Conservation (phyloP, 64 coral and sea anemone species). For the Dendrophyllia cribrosa region DNA sequence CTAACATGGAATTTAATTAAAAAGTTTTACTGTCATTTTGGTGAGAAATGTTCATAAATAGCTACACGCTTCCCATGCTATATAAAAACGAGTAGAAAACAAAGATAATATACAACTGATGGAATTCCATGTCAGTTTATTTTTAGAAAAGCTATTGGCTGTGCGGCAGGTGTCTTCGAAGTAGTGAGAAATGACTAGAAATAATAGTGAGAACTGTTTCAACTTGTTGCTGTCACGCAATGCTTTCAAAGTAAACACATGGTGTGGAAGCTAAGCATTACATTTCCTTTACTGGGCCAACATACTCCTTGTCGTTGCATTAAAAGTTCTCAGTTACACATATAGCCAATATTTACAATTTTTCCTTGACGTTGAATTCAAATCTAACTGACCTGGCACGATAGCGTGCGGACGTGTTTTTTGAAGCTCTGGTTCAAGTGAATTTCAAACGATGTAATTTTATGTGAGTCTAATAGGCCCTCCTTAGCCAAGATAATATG, state of each 20-base stretch:
- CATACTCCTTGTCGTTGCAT: not conserved
- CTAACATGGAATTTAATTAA: no score
- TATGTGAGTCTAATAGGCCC: no score
- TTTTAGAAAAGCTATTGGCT: not conserved
- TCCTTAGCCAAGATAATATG: no score
- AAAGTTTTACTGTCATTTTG: not conserved
- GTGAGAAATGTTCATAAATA: not conserved
- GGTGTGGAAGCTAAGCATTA: not conserved
- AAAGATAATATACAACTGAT: not conserved
- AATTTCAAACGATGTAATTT: no score
- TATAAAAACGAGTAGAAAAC: not conserved
- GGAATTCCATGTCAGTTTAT: not conserved
- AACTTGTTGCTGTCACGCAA: not conserved
- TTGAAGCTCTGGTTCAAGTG: no score
- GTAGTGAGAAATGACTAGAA: not conserved
- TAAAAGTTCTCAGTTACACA: no score
- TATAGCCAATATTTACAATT: not conserved
- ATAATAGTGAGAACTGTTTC: not conserved
- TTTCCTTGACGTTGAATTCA: not conserved
- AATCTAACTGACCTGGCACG: no score
- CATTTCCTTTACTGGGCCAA: no score
- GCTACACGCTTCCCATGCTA: not conserved
- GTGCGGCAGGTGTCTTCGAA: not conserved
- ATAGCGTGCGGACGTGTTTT: no score
- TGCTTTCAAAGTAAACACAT: not conserved